Conservation (phyloP, 1,140 invertebrate species). For the Ganaspis sp. region DNA sequence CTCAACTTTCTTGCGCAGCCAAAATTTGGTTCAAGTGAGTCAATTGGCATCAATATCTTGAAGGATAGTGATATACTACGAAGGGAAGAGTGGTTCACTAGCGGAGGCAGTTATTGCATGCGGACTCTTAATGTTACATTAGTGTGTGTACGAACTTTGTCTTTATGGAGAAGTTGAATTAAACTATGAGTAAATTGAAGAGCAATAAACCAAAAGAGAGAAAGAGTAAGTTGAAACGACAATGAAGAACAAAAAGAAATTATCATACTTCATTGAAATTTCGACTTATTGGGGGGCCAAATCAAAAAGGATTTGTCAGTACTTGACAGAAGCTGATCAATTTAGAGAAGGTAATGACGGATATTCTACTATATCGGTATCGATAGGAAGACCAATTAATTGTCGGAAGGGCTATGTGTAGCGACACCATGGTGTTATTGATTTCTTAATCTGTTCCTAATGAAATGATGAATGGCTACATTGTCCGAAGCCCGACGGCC, state of each 20-base stretch:
- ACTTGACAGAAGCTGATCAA: constrained; percentile 52
- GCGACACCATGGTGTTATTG: constrained; percentile 52
- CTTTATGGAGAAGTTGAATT: too few species aligned
- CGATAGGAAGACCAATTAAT: constrained; percentile 54
- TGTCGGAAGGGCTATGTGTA: constrained; percentile 51
- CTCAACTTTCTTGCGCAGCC: too few species aligned
- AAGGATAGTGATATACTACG: too few species aligned
- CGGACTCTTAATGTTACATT: too few species aligned
- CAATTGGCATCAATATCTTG: too few species aligned
- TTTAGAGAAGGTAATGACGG: constrained; percentile 48
- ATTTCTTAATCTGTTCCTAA: constrained; percentile 63
- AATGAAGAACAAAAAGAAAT: not conserved
- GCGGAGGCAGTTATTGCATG: too few species aligned
- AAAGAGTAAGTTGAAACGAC: too few species aligned
- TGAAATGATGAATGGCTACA: constrained; percentile 62
- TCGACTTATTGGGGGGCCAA: not conserved
- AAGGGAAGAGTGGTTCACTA: too few species aligned
- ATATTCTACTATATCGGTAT: constrained; percentile 40
- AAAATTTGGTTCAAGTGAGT: too few species aligned
- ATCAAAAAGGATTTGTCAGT: constrained; percentile 42
- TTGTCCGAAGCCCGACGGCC: constrained; percentile 48
- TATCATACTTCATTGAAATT: constrained; percentile 31
- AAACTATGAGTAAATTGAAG: too few species aligned
- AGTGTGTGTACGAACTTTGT: too few species aligned
- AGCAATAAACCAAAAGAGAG: too few species aligned